Conservation (phyloP, 2,797 vertebrate species). For the Lemur catta region DNA sequence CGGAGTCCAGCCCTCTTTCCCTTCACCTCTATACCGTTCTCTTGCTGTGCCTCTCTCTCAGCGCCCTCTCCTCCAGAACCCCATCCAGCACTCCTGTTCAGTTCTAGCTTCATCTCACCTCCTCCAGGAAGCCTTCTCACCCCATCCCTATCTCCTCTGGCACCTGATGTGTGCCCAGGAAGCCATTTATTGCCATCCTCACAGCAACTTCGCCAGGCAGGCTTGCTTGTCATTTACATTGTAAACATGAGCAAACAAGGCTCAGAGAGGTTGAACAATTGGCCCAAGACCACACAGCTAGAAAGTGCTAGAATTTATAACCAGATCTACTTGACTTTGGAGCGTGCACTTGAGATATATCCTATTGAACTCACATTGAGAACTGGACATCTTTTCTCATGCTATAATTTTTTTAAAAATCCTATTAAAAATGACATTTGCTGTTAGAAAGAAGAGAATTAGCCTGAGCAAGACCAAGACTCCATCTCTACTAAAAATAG, state of each 20-base stretch:
- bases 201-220: neutral
- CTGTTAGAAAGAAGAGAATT: neutral
- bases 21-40: neutral
- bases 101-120: neutral
- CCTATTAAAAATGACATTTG: neutral
- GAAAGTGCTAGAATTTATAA: neutral
- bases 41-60: neutral
- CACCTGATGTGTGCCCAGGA: too few species aligned
- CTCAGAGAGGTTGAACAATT: neutral
- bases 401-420: neutral
- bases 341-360: neutral
- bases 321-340: neutral
- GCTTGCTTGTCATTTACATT: neutral
- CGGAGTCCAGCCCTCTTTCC: neutral
- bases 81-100: neutral
- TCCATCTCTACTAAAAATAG: too few species aligned
- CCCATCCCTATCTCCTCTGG: neutral
- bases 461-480: too few species aligned
- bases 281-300: neutral
- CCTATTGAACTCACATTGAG: neutral
- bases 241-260: neutral
- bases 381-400: neutral
- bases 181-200: neutral
- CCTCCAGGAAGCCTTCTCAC: neutral
- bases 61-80: neutral